These are phyloP conservation scores for Hyla sarda DNA, from an alignment of 2,113 vertebrate species.

Conservation along the genomic window DNA sequence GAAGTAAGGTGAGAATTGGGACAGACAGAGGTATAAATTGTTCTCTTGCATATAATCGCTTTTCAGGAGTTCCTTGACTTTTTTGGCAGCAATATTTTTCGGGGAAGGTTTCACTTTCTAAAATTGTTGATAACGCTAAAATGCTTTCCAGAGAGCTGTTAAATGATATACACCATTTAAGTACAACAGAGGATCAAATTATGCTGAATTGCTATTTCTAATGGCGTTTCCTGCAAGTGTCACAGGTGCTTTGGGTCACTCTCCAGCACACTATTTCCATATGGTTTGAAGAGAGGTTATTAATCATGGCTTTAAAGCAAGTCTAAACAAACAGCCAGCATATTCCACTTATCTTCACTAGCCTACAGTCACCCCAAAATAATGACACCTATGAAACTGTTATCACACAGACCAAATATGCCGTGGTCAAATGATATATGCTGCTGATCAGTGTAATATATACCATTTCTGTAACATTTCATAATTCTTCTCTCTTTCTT, in stretches of 20 bases:
- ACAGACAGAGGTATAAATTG: slow-evolving; percentile 57
- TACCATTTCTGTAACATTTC: slow-evolving; percentile 42
- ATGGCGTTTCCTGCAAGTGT: slow-evolving; percentile 57
- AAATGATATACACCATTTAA: slow-evolving; percentile 60
- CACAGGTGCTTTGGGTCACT: slow-evolving; percentile 72
- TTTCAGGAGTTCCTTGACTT: slow-evolving; percentile 46
- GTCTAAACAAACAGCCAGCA: slow-evolving; percentile 61
- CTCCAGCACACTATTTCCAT: slow-evolving; percentile 64
- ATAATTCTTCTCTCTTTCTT: slow-evolving; percentile 22
- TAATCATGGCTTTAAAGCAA: slow-evolving; percentile 70
- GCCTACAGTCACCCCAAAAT: slow-evolving; percentile 51
- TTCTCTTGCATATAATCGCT: slow-evolving; percentile 52
- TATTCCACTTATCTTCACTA: slow-evolving; percentile 64
- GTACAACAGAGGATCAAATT: slow-evolving; percentile 60
- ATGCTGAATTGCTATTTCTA: slow-evolving; percentile 58
- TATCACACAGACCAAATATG: slow-evolving; percentile 56
- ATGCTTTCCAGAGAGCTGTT: slow-evolving; percentile 59
- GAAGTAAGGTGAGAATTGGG: slow-evolving; percentile 51
- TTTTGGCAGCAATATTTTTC: slow-evolving; percentile 56
- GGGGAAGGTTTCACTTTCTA: slow-evolving; percentile 49
- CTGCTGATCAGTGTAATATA: slow-evolving; percentile 55
- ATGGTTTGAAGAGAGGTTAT: slow-evolving; percentile 68
- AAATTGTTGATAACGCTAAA: slow-evolving; percentile 60
- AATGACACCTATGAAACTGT: slow-evolving; percentile 45
- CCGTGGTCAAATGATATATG: slow-evolving; percentile 60